Conservation (phyloP, 2,797 vertebrate species). For the Oryzias dopingdopingensis region DNA sequence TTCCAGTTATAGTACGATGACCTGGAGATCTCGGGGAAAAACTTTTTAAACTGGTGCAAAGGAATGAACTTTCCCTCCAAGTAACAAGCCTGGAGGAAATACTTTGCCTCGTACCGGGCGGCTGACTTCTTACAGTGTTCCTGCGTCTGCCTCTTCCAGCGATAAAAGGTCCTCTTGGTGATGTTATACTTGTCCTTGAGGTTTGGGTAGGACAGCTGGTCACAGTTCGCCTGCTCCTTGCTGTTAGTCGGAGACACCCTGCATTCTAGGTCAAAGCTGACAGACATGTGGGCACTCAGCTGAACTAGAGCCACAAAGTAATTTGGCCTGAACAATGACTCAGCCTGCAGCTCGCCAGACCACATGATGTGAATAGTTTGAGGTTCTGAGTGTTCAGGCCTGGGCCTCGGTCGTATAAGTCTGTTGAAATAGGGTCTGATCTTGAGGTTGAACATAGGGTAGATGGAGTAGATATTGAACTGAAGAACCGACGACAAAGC, state of each 20-base stretch:
- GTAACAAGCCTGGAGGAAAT: slow-evolving; percentile 90
- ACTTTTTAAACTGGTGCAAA: slow-evolving; percentile 87
- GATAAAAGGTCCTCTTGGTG: slow-evolving; percentile 93
- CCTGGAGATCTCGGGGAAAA: slow-evolving; percentile 92
- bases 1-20: slow-evolving; percentile 98
- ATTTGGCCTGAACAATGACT: slow-evolving; percentile 83
- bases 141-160: slow-evolving; percentile 90
- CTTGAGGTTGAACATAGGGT: slow-evolving; percentile 94
- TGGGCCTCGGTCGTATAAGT: slow-evolving; percentile 85
- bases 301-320: slow-evolving; percentile 88
- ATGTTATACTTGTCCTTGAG: slow-evolving; percentile 88
- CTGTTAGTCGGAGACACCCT: slow-evolving; percentile 68
- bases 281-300: slow-evolving; percentile 72
- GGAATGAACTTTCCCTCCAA: slow-evolving; percentile 85
- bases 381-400: slow-evolving; percentile 60
- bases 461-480: slow-evolving; percentile 92
- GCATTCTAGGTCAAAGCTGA: slow-evolving; percentile 57
- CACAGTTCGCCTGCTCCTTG: slow-evolving; percentile 75
- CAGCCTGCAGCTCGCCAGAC: slow-evolving; percentile 85
- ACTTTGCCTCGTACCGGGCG: slow-evolving; percentile 91
- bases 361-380: slow-evolving; percentile 93
- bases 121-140: slow-evolving; percentile 89
- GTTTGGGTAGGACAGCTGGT: slow-evolving; percentile 83
- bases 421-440: slow-evolving; percentile 95
- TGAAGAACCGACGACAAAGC: slow-evolving; percentile 88